Base-by-base conservation (phyloP, 2,797 vertebrate genomes). In the Gallinago solitaria region DNA sequence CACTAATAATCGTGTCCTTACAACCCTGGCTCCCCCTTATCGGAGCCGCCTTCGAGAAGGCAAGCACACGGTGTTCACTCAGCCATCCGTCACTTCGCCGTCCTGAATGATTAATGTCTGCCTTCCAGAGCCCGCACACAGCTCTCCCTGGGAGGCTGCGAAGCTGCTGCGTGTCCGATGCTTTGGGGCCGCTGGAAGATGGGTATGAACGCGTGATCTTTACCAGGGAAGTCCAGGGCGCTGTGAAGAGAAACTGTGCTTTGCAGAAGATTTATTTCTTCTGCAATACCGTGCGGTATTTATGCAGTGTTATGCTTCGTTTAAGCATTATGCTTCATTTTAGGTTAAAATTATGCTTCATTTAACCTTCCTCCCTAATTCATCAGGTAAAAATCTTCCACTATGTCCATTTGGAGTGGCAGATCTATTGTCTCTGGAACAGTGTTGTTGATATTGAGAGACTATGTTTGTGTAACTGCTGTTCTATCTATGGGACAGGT, bases 1-100 rank as follows among this genome's bases (percentile, higher is more conserved):
- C 95, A 93, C 93, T 90, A 96, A 96, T 94, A 93, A 94, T 89
- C 63, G 67, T 93, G 94, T 96, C 91, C 89, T 95, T 94, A 92
- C 95, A 96, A 45, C 74, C 86, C 76, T 33, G 53, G 48, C 41
- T 84, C 13, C 73, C 70, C 90, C 92, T 97, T 97, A 96, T 96
- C 95, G 53, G 82, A 78, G 81, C 43, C 47, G 70, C 25, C 87
- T 93, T 78, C 28, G 67, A 86, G 90, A 71, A 95, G 5, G 75
- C 77, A 70, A 93, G 87, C 37, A 57, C 53, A 21, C 41, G n/a
- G 76, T 81, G 71, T 14, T 67, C 88, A 13, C 74, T 90, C 69
- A 81, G 83, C 91, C 87, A 90, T 95, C 87, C 25, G 0, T 94
- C 97, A 95, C 82, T 77, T 65, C 0, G 2, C 90, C 0, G 0